Conservation (phyloP, 2,888 invertebrate genomes). For the Seira ritae region DNA sequence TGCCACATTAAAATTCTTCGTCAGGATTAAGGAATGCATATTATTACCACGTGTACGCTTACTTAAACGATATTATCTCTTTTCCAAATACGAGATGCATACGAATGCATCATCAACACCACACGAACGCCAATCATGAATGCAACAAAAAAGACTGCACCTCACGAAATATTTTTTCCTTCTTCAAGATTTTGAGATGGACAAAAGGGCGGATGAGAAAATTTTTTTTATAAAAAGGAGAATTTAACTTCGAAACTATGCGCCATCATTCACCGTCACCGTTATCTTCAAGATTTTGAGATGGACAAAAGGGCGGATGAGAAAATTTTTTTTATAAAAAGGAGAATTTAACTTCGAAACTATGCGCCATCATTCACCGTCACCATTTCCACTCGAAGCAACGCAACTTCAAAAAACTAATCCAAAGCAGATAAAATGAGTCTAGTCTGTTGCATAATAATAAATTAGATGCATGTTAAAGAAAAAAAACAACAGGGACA, state of each 20-base stretch:
- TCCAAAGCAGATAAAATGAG: too few species aligned
- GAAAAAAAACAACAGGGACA: too few species aligned
- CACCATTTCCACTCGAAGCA: background rate
- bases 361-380: constrained; percentile 5
- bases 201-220: constrained; percentile 43
- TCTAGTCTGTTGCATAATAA: constrained; percentile 9
- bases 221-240: constrained; percentile 16
- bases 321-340: background rate
- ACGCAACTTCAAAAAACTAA: too few species aligned
- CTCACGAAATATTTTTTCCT: too few species aligned
- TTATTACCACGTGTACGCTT: background rate
- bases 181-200: constrained; percentile 27
- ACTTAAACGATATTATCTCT: background rate
- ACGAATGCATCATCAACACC: too few species aligned
- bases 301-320: constrained; percentile 45
- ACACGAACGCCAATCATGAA: too few species aligned
- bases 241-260: constrained; percentile 14
- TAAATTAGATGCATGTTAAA: too few species aligned
- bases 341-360: constrained; percentile 30
- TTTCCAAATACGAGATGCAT: background rate
- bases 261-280: constrained; percentile 11
- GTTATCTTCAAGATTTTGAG: constrained; percentile 24
- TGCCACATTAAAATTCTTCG: background rate
- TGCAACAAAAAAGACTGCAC: too few species aligned
- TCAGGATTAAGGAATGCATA: background rate